A percentile compares a stretch with the other conserved stretches of the same genome.
These are phyloP conservation scores for Caretta caretta DNA, from an alignment of 2,113 vertebrate species.

Conservation along the genomic window DNA sequence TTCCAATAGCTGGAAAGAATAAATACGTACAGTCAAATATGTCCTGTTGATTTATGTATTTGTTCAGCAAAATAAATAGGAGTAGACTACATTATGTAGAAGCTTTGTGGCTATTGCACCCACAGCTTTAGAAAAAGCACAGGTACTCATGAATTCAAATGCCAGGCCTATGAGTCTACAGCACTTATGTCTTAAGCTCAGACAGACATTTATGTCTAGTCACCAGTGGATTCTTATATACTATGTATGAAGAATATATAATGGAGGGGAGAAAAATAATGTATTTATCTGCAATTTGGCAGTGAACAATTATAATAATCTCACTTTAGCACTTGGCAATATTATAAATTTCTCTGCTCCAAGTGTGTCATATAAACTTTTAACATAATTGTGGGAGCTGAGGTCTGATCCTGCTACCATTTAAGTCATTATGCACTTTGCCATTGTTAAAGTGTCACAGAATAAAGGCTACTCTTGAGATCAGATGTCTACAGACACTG, in stretches of 20 bases:
- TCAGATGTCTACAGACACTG: neutral
- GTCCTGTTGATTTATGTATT: neutral
- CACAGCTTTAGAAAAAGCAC: slow-evolving; percentile 16
- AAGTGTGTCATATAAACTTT: neutral
- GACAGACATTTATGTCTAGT: slow-evolving; percentile 11
- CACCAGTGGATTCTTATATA: neutral
- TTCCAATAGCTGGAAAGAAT: neutral
- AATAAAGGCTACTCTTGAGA: rapidly evolving
- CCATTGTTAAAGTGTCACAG: neutral
- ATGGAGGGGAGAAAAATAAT: neutral
- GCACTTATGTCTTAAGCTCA: neutral
- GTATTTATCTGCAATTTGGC: slow-evolving; percentile 6
- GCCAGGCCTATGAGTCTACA: neutral
- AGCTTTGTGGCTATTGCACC: neutral
- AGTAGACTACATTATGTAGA: slow-evolving; percentile 2
- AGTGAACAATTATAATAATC: slow-evolving; percentile 17
- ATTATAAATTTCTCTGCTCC: neutral
- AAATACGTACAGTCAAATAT: neutral
- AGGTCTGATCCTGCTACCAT: neutral
- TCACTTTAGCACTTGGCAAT: neutral
- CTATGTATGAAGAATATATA: neutral
- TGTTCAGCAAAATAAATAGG: slow-evolving; percentile 36
- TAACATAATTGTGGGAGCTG: neutral
- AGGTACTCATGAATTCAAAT: slow-evolving; percentile 17
- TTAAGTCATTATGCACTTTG: neutral